A percentile compares a stretch with the other conserved stretches of the same genome.
phyloP scores from a whole-genome alignment of 2,888 invertebrate species.

The Drosophila kuntzei region DNA sequence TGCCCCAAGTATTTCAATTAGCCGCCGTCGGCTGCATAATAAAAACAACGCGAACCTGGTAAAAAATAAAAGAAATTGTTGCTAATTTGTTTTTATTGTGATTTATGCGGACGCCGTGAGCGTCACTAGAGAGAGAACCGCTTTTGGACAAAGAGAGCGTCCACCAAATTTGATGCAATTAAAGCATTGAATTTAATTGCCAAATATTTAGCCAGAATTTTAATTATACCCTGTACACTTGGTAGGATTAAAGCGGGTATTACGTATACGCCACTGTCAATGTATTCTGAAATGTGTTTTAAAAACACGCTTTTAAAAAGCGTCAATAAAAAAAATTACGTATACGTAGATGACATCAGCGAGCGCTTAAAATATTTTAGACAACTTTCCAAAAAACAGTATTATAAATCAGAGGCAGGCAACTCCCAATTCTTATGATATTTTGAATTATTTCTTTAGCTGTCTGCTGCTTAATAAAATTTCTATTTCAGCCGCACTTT shows the following conservation, averaged over 20 bases:
- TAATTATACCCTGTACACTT: slow-evolving; percentile 23
- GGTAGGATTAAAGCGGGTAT: neutral
- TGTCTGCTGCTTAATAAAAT: neutral
- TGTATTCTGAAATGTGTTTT: too few relatives aligned
- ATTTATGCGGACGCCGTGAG: slow-evolving; percentile 61
- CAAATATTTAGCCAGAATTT: slow-evolving; percentile 21
- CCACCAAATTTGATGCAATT: slow-evolving; percentile 43
- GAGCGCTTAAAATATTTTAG: neutral
- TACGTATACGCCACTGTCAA: neutral
- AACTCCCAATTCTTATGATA: neutral
- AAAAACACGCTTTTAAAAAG: too few relatives aligned
- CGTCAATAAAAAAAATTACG: too few relatives aligned
- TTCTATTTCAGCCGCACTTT: too few relatives aligned
- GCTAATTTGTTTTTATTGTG: slow-evolving; percentile 79
- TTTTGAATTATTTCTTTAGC: neutral
- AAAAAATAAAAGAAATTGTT: slow-evolving; percentile 61
- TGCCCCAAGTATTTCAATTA: slow-evolving; percentile 70
- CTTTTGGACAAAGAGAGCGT: neutral
- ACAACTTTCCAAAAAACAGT: neutral
- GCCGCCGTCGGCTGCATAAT: slow-evolving; percentile 44
- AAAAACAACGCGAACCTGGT: slow-evolving; percentile 55
- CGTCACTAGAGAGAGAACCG: slow-evolving; percentile 1
- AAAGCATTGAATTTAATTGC: slow-evolving; percentile 40
- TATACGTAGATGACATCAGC: too few relatives aligned
- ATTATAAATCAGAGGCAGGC: too few relatives aligned